A percentile compares a stretch with the other conserved stretches of the same genome.
These are phyloP conservation scores for Poeciliopsis turrubarensis DNA, from an alignment of 2,113 vertebrate species.

Conservation along the genomic window DNA sequence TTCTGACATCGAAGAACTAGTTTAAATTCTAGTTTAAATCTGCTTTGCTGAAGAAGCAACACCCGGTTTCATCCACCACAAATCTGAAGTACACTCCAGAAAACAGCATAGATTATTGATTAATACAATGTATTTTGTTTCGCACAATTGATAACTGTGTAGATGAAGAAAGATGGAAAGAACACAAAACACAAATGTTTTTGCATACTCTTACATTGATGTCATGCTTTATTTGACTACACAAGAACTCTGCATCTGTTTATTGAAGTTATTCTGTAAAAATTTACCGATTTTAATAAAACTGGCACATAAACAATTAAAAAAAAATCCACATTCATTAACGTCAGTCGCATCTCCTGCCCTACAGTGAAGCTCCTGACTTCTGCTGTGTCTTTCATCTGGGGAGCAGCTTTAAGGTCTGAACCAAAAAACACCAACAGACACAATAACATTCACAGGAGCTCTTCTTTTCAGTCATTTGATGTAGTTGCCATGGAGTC, in stretches of 20 bases:
- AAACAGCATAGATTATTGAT: no score
- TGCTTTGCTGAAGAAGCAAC: no score
- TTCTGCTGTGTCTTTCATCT: slow-evolving; percentile 38
- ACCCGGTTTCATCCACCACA: no score
- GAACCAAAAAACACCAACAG: slow-evolving; percentile 45
- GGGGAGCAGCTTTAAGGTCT: slow-evolving; percentile 50
- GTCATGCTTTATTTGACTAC: background rate
- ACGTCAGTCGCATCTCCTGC: slow-evolving; percentile 13
- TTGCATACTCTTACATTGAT: background rate
- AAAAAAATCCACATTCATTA: slow-evolving; percentile 13
- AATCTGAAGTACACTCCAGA: no score
- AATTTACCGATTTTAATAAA: slow-evolving; percentile 37
- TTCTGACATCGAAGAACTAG: no score
- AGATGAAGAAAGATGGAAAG: background rate
- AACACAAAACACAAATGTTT: no score
- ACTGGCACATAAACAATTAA: slow-evolving; percentile 12
- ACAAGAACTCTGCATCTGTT: background rate
- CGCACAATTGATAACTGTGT: no score
- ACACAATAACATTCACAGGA: slow-evolving; percentile 55
- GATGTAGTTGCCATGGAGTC: slow-evolving; percentile 77
- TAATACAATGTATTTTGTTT: no score
- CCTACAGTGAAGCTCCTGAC: slow-evolving; percentile 26
- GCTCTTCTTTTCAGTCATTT: slow-evolving; percentile 60
- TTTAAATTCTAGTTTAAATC: no score
- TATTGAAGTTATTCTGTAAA: slow-evolving; percentile 24